These are phyloP conservation scores for Crocidura indochinensis DNA, from an alignment of 2,797 vertebrate species.

Conservation along the genomic window DNA sequence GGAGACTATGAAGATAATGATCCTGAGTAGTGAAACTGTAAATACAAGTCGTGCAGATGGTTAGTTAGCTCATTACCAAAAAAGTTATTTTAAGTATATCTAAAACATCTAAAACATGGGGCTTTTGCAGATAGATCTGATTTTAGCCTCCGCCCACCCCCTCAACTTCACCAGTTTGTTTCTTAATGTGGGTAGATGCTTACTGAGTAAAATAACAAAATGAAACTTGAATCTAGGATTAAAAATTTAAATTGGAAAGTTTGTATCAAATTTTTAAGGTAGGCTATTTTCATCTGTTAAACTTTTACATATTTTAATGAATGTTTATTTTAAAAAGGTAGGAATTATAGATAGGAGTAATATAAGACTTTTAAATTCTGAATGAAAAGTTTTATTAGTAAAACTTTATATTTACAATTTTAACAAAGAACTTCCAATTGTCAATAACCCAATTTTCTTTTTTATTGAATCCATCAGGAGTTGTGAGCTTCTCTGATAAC, in stretches of 20 bases:
- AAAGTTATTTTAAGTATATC: constrained; percentile 33
- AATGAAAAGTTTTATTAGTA: background rate
- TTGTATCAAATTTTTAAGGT: background rate
- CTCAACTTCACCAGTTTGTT: background rate
- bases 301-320: background rate
- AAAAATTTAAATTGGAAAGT: background rate
- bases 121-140: background rate
- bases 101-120: constrained; percentile 13
- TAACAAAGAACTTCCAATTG: background rate
- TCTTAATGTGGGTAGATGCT: background rate
- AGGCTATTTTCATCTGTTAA: background rate
- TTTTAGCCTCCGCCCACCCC: background rate
- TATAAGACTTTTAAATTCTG: background rate
- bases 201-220: background rate
- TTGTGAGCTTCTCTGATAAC: constrained; percentile 4
- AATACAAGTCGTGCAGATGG: background rate
- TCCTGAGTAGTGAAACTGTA: background rate
- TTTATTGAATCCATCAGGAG: constrained; percentile 7
- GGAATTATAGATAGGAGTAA: background rate
- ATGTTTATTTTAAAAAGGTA: no score
- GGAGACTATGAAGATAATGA: background rate
- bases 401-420: background rate
- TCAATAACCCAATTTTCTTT: background rate
- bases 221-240: background rate
- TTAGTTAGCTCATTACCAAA: constrained; percentile 9